Evolutionary conservation across 2,797 vertebrate genomes (phyloP), one percentile per base, ranked within the genome.

Genomic region (Pelodytes ibericus): DNA sequence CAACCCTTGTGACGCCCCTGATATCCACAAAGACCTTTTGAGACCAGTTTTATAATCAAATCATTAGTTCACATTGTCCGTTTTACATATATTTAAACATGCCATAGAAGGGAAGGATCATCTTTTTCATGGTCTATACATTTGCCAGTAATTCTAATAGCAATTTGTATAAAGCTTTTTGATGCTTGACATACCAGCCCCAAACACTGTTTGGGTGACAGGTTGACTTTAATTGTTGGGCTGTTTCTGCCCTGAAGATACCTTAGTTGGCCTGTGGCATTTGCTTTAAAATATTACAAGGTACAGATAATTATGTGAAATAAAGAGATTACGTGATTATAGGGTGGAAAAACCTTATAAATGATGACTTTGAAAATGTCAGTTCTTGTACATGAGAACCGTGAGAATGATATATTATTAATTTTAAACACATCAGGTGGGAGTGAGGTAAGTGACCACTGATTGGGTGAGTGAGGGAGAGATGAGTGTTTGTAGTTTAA

Each of bases 221-320:
- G 49, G 3, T 24, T 53, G n/a, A 53, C 3, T 66, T 58, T 67
- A 68, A 22, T 49, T 31, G 57, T n/a, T 26, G 22, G 26, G 27
- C 29, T 59, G 36, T 47, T 44, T 71, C 61, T 71, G 75, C 68
- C 61, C 60, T 59, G 62, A 39, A 77, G 67, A 70, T 57, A 57
- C 49, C 49, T 76, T n/a, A 57, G 59, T 71, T 22, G 20, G 51
- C 26, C 51, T 31, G 41, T 51, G 27, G 51, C 61, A 59, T 77
- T 49, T 64, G 33, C 33, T 22, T 47, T 27, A 71, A 59, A 71
- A 77, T 24, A 6, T 65, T 77, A 65, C 75, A 71, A 51, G 51
- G 51, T 77, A 33, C 10, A 65, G 60, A 65, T 77, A 71, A 77
- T 77, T 77, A 63, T 71, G 62, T n/a, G 24, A 71, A 71, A 77